A percentile compares a stretch with the other conserved stretches of the same genome.
phyloP scores from a whole-genome alignment of 1,140 invertebrate species.

The Drosophila obscura region DNA sequence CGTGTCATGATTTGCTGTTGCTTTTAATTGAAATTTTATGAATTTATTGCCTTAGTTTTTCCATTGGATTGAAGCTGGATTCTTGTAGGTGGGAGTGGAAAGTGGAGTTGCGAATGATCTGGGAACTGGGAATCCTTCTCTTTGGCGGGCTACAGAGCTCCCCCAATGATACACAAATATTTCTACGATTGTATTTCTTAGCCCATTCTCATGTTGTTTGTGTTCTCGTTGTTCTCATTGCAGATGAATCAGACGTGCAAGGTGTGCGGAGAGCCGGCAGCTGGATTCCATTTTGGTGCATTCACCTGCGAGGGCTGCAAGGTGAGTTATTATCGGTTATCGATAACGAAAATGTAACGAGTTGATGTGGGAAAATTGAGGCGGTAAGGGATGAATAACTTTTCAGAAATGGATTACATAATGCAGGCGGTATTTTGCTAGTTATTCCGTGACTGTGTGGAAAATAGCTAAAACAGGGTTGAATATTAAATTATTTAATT shows the following conservation, averaged over 20 bases:
- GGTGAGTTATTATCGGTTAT: conserved; percentile 85
- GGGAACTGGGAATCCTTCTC: no score
- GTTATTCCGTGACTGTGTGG: no score
- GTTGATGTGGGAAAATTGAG: no score
- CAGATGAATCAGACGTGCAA: conserved; percentile 93
- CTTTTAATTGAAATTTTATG: conserved; percentile 83
- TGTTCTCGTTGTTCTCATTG: conserved; percentile 51
- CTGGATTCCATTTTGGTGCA: conserved; percentile 95
- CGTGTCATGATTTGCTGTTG: conserved; percentile 83
- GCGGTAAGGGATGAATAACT: no score
- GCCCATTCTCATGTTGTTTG: conserved; percentile 56
- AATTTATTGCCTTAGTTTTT: conserved; percentile 77
- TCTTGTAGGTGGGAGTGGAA: neutral
- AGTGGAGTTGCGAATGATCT: neutral
- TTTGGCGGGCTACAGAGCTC: neutral
- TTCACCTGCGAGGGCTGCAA: conserved; percentile 96
- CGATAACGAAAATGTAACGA: no score
- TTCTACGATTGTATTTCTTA: neutral
- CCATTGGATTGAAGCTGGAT: conserved; percentile 12
- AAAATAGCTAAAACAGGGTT: no score
- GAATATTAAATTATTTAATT: no score
- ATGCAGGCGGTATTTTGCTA: no score
- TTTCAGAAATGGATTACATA: no score
- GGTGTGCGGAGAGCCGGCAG: conserved; percentile 93
- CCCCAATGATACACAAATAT: neutral